Conservation (phyloP, 1,140 invertebrate genomes). For the Drosophila baimaii region DNA sequence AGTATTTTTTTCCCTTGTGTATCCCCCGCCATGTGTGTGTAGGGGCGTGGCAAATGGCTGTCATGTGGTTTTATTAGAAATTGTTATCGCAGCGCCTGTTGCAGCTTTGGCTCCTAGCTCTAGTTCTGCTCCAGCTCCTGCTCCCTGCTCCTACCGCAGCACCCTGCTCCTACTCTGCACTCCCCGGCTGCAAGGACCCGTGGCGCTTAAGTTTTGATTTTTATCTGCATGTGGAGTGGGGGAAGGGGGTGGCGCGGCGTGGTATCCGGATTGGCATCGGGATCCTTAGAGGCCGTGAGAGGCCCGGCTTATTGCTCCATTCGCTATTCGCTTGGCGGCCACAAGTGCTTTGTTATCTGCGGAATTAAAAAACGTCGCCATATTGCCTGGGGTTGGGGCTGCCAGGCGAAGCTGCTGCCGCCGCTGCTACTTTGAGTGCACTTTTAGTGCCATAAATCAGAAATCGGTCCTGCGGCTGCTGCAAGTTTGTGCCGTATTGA, state of each 20-base stretch:
- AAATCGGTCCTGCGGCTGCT: constrained; percentile 62
- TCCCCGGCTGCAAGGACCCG: constrained; percentile 30
- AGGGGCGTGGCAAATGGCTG: constrained; percentile 46
- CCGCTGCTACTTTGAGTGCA: constrained; percentile 64
- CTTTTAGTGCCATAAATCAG: constrained; percentile 80
- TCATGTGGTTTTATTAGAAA: constrained; percentile 82
- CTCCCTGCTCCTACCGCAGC: constrained; percentile 2
- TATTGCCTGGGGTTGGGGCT: constrained; percentile 46
- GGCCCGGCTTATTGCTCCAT: constrained; percentile 66
- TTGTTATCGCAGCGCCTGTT: constrained; percentile 77
- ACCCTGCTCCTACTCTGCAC: constrained; percentile 19
- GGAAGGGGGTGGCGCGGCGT: too few species aligned
- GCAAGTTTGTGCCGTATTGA: constrained; percentile 31
- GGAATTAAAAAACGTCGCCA: constrained; percentile 79
- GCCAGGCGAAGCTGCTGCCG: constrained; percentile 36
- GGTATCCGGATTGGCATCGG: constrained; percentile 1
- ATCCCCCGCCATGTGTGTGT: not conserved
- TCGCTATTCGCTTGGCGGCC: constrained; percentile 56
- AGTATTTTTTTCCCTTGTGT: constrained; percentile 24
- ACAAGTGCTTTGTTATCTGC: constrained; percentile 77
- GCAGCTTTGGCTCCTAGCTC: constrained; percentile 39
- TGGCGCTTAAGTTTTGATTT: constrained; percentile 73
- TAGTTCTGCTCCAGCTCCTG: constrained; percentile 5
- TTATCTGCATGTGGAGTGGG: constrained; percentile 54
- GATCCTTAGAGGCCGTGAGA: constrained; percentile 7